phyloP scores from a whole-genome alignment of 23 tunicate species.

The Halocynthia roretzi region DNA sequence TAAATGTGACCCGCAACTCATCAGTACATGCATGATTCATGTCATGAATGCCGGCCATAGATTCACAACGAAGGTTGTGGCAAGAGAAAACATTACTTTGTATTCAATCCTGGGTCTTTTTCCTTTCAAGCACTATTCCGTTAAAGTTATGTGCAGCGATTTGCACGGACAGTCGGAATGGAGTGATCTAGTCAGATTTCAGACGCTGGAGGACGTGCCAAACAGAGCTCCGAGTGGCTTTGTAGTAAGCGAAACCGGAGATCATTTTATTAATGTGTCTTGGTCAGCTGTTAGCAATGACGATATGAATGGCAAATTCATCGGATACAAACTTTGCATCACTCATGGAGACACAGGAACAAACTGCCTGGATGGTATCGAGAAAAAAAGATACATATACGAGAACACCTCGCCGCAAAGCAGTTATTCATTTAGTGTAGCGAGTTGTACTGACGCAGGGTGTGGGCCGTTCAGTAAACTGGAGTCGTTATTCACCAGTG shows the following conservation, averaged over 20 bases:
- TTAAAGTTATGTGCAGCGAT: not conserved
- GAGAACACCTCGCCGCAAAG: not conserved
- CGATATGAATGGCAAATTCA: slow-evolving; percentile 9
- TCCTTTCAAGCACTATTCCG: not conserved
- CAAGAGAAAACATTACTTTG: too few relatives aligned
- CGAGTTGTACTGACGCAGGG: slow-evolving; percentile 11
- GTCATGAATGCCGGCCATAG: too few relatives aligned
- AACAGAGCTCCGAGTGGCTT: slow-evolving; percentile 2
- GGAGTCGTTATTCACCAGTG: too few relatives aligned
- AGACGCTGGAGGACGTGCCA: slow-evolving; percentile 22
- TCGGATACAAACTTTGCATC: slow-evolving; percentile 16
- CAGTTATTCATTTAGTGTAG: not conserved
- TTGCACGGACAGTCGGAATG: not conserved
- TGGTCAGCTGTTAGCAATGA: slow-evolving; percentile 1
- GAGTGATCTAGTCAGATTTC: slow-evolving; percentile 22
- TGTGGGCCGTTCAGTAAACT: slow-evolving; percentile 1
- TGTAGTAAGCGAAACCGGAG: not conserved
- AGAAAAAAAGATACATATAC: too few relatives aligned
- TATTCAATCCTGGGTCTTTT: too few relatives aligned
- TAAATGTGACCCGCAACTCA: too few relatives aligned
- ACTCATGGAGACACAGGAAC: not conserved
- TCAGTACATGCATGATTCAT: too few relatives aligned
- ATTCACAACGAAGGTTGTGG: too few relatives aligned
- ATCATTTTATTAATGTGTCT: not conserved
- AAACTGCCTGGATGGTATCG: too few relatives aligned